Evolutionary conservation across 2,113 vertebrate genomes (phyloP), one percentile per base, ranked within the genome.

Genomic region (Chloropsis cyanopogon): DNA sequence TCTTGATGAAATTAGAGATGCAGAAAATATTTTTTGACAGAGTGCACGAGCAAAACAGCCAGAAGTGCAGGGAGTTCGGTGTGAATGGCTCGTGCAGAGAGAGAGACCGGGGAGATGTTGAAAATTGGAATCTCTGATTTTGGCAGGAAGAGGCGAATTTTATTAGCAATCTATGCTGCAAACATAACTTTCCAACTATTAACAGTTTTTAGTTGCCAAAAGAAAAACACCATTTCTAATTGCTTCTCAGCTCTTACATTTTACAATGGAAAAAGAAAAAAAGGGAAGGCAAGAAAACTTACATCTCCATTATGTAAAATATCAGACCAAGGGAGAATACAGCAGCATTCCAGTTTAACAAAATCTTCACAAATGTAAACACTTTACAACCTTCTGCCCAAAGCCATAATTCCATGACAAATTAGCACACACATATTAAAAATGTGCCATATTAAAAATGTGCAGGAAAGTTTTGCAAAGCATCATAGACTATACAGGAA

Each of bases 11-110:
- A 97, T 97, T 97, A 98, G 97, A 98, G 96, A 97, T 94, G 97
- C 97, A 98, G 98, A 97, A 98, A 97, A 98, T 96, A 95, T 97
- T 97, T 97, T 96, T 95, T 97, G 95, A 97, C 97, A 97, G 97
- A 97, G 88, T 90, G 82, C 89, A 95, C 8, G 68, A 91, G 91
- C 79, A 91, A 95, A 97, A 96, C 96, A 97, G 97, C 95, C 95
- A 97, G 97, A 95, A 97, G 93, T 96, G 91, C 91, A 95, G 96
- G 17, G 83, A 93, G 89, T 95, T 96, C 37, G 25, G 93, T 88
- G 95, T 16, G 35, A 95, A 90, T 7, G n/a, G 87, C 93, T 97
- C 84, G 91, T 93, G 93, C 76, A 92, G 97, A 94, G 89, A 68
- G 79, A 92, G 64, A 86, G 81, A 95, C 88, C 2, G 5, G 92